phyloP scores from a whole-genome alignment of 2,888 invertebrate genomes.

The Ctena decussata region DNA sequence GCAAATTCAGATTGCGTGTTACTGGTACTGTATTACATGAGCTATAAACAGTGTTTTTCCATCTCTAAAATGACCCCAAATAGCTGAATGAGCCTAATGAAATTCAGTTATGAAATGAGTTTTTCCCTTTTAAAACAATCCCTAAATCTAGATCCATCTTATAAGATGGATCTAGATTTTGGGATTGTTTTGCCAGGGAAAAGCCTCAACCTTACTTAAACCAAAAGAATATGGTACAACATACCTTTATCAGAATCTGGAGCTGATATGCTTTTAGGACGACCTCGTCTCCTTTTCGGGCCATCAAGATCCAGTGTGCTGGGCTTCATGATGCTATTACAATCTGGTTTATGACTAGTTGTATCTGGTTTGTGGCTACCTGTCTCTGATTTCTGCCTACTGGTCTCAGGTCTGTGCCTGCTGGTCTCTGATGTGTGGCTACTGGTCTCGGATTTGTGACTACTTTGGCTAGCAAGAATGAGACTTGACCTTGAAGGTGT shows the following conservation, averaged over 20 bases:
- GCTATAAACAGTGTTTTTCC: too few relatives aligned
- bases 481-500: neutral
- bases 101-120: too few relatives aligned
- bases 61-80: too few relatives aligned
- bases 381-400: neutral
- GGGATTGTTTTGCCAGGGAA: too few relatives aligned
- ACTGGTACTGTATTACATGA: too few relatives aligned
- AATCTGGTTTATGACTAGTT: neutral
- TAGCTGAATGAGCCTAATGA: too few relatives aligned
- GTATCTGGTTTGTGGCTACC: neutral
- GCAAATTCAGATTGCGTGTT: too few relatives aligned
- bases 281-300: slow-evolving; percentile 39
- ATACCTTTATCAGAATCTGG: slow-evolving; percentile 57
- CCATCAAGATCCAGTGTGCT: slow-evolving; percentile 33
- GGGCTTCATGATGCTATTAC: slow-evolving; percentile 1
- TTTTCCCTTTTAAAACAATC: too few relatives aligned
- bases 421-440: neutral
- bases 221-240: too few relatives aligned
- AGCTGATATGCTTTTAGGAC: slow-evolving; percentile 47
- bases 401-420: neutral
- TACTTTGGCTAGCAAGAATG: neutral
- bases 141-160: too few relatives aligned
- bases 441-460: neutral
- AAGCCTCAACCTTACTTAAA: too few relatives aligned
- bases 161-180: too few relatives aligned